phyloP scores from a whole-genome alignment of 2,888 invertebrate species.

The Erynnis tages region DNA sequence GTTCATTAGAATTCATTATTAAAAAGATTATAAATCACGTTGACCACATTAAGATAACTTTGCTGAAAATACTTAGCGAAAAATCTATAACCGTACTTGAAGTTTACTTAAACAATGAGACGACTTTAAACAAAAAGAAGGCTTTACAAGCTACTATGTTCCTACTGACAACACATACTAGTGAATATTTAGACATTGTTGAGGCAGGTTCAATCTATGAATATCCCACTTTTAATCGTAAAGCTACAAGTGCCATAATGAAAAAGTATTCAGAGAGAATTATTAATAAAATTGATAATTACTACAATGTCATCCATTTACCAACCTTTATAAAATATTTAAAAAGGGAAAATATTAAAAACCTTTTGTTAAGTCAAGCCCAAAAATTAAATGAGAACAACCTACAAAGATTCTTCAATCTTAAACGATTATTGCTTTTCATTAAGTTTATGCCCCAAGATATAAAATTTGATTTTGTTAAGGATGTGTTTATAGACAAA shows the following conservation, averaged over 20 bases:
- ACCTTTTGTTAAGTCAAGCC: conserved; percentile 46
- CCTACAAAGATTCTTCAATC: conserved; percentile 33
- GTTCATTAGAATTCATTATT: conserved; percentile 52
- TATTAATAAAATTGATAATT: conserved; percentile 48
- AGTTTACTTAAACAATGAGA: conserved; percentile 32
- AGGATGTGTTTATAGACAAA: conserved; percentile 51
- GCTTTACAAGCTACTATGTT: conserved; percentile 43
- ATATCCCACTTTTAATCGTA: conserved; percentile 41
- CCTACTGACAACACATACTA: conserved; percentile 44
- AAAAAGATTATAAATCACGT: conserved; percentile 41
- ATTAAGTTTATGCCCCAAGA: conserved; percentile 48
- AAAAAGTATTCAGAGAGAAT: conserved; percentile 46
- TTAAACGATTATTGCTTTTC: conserved; percentile 44
- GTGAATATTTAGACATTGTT: conserved; percentile 48
- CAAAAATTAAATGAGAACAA: conserved; percentile 25
- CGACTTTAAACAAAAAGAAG: conserved; percentile 34
- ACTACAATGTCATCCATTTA: conserved; percentile 44
- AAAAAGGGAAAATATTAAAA: conserved; percentile 48
- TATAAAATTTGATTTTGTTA: conserved; percentile 54
- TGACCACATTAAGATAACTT: conserved; percentile 31
- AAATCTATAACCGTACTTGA: conserved; percentile 48
- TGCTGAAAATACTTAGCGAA: conserved; percentile 52
- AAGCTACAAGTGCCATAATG: conserved; percentile 49
- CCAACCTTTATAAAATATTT: conserved; percentile 56
- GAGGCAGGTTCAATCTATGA: conserved; percentile 34